Base-by-base conservation (phyloP, 2,113 vertebrate genomes). In the Odontophorus gujanensis region DNA sequence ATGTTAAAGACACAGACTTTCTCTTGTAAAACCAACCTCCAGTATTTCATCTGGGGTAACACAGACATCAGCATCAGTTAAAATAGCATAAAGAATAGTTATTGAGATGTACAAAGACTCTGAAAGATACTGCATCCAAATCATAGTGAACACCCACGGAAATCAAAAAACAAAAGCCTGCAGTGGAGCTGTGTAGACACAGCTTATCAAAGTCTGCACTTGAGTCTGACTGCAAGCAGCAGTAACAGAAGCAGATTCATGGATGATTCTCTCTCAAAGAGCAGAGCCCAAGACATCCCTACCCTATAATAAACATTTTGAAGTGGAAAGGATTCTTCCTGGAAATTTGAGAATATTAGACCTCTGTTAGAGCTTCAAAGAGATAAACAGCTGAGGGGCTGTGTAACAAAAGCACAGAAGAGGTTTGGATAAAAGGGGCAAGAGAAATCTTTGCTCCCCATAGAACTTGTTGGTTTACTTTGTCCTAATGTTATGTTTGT, bases 171-270 rank as follows among this genome's bases (percentile, higher is more conserved):
- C 68, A 67, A 45, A 93, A 50, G 13, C 83, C 69, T 50, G 91
- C 51, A 48, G 15, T 65, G 69, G 57, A 93, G 84, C 38, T 24
- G 30, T 16, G 36, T 66, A 94, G 87, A 77, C 47, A 30, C 0
- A 65, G 59, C 67, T 95, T 77, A 92, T 80, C 82, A 87, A 94
- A 95, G 75, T 36, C 79, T 58, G 79, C 72, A 45, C 63, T 85
- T 89, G 15, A 80, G 67, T 81, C 59, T 58, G 82, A n/a, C 77
- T 71, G 45, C 67, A 71, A 80, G 48, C 40, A 75, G 61, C 6
- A 28, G 34, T 42, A 82, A 66, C 90, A 82, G 74, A 17, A 72
- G 58, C 22, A 38, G 58, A 81, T 73, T 90, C 89, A 84, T 18
- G 4, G 76, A 79, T 30, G 16, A 30, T 22, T 90, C 25, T 36